These are phyloP conservation scores for Rhea pennata DNA, from an alignment of 2,113 vertebrate genomes.

Conservation along the genomic window DNA sequence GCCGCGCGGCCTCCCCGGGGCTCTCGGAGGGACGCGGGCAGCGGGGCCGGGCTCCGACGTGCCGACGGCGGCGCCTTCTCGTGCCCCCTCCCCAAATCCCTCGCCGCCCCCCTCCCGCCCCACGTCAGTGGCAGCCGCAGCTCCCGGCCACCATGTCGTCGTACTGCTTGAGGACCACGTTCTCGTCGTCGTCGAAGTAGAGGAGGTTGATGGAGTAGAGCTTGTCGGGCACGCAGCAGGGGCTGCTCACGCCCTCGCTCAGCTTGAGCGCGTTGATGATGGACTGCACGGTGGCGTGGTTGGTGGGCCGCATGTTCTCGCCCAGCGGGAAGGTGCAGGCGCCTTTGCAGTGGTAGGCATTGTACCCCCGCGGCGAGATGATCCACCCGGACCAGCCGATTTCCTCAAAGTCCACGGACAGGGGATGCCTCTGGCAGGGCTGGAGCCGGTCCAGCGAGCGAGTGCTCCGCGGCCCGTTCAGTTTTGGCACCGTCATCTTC, in stretches of 20 bases:
- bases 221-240: constrained; percentile 85
- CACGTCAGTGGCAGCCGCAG: constrained; percentile 83
- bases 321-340: constrained; percentile 85
- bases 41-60: fast-evolving
- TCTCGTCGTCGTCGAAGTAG: constrained; percentile 85
- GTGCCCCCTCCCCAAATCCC: too few species aligned
- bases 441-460: constrained; percentile 17
- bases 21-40: background rate
- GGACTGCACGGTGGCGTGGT: constrained; percentile 88
- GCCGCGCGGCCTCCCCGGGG: background rate
- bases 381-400: constrained; percentile 89
- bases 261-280: constrained; percentile 85
- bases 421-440: constrained; percentile 78
- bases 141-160: constrained; percentile 85
- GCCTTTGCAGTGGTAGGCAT: constrained; percentile 85
- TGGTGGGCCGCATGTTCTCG: constrained; percentile 80
- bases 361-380: constrained; percentile 86
- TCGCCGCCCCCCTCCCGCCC: too few species aligned
- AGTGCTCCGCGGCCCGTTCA: background rate
- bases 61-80: fast-evolving
- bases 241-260: constrained; percentile 69
- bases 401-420: constrained; percentile 87
- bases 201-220: constrained; percentile 83
- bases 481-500: background rate
- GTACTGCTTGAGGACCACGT: constrained; percentile 86